Base-by-base conservation (phyloP, 2,888 invertebrate genomes). In the Altica lythri region DNA sequence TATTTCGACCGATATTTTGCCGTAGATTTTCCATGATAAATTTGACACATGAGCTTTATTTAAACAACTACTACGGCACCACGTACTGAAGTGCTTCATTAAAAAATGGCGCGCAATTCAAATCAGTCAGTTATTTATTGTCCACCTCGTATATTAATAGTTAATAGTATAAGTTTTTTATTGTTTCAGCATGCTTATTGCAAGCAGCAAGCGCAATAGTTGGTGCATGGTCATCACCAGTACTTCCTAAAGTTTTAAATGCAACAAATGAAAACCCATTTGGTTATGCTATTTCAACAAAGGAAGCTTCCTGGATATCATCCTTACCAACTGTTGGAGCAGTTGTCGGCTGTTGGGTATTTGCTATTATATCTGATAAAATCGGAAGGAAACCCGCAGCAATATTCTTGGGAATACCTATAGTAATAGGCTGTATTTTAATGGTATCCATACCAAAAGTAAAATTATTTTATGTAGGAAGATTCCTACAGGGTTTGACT, bases 341-440 rank as follows among this genome's bases (percentile, higher is more conserved):
- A 9, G 25, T 40, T 1, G 13, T 40, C 1, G 40, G 40, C 8
- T 40, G 40, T 10, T 40, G 40, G 40, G 2, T 22, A 3, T 38
- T 38, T 19, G 40, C 22, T 2, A 2, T 10, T 1, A 2, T 22
- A 14, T 40, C 40, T 1, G 40, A 40, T 10, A 6, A 22, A 12
- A 14, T 22, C 3, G 40, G 40, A 22, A 22, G 25, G 22, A 19
- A 25, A 25, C 14, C 17, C 12, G 25, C 22, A 10, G 10, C 13
- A 4, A 12, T 40, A 9, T 22, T 22, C 13, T 12, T 40, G 8
- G 25, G 22, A 22, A 13, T 40, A n/a, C 22, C 22, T 1, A 8
- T 25, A 1, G 4, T 22, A 2, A 2, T 40, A 9, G 40, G 40
- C 3, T 40, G 22, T 25, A n/a, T 40, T n/a, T 13, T 40, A 10